These are phyloP conservation scores for Ceyx cyanopectus DNA, from an alignment of 2,113 vertebrate genomes.

Conservation along the genomic window DNA sequence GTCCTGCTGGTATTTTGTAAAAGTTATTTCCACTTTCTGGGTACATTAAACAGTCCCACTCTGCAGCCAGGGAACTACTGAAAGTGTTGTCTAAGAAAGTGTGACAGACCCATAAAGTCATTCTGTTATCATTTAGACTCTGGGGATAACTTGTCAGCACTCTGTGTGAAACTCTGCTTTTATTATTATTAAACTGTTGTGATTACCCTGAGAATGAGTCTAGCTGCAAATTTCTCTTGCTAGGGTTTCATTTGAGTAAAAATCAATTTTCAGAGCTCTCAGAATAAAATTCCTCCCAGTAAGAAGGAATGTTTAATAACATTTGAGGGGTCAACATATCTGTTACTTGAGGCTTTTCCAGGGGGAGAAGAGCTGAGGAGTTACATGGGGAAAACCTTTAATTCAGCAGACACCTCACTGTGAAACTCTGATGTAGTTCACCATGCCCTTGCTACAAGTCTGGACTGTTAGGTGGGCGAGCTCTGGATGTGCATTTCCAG, in stretches of 20 bases:
- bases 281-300: not conserved
- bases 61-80: not conserved
- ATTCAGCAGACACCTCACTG: not conserved
- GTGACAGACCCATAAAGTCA: not conserved
- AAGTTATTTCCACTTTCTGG: constrained; percentile 32
- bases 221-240: not conserved
- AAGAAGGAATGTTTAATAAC: no score
- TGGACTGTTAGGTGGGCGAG: not conserved
- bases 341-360: not conserved
- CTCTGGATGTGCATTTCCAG: not conserved
- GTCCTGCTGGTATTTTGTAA: not conserved
- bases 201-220: not conserved
- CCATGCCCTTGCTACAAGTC: not conserved
- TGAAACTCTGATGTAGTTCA: not conserved
- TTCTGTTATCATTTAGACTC: not conserved
- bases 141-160: not conserved
- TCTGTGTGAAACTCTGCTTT: not conserved
- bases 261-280: not conserved
- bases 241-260: not conserved
- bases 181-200: not conserved
- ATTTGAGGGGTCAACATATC: not conserved
- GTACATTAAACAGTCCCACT: not conserved
- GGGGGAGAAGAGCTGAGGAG: not conserved
- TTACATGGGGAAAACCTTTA: not conserved
- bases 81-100: not conserved